These are phyloP conservation scores for Myotis findleyi DNA, from an alignment of 2,797 vertebrate genomes.

Conservation along the genomic window DNA sequence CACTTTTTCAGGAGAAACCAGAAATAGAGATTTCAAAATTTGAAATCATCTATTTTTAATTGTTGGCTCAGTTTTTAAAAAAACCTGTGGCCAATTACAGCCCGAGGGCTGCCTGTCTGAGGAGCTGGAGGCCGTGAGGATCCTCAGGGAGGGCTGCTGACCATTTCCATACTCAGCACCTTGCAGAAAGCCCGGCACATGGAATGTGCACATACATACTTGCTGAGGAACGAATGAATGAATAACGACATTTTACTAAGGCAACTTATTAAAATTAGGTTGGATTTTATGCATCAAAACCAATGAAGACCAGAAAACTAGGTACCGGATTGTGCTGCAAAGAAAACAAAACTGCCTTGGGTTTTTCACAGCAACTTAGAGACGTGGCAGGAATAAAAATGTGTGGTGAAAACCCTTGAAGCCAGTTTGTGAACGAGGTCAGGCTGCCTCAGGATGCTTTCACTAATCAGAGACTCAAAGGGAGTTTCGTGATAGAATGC, in stretches of 20 bases:
- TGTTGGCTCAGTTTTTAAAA: neutral
- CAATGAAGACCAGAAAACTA: neutral
- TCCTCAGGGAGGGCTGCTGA: neutral
- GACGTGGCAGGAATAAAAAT: neutral
- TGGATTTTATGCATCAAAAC: constrained; percentile 1
- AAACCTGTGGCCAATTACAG: neutral
- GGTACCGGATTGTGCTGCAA: neutral
- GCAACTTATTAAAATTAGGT: constrained; percentile 15
- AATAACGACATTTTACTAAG: neutral
- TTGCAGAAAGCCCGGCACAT: neutral
- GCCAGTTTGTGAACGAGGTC: neutral
- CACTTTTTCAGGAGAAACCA: neutral
- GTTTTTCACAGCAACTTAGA: neutral
- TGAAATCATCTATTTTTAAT: constrained; percentile 1
- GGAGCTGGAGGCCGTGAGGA: rapidly evolving
- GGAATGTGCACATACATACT: rapidly evolving
- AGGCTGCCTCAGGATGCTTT: neutral
- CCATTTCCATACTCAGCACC: rapidly evolving
- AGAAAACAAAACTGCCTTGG: neutral
- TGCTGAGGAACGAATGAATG: neutral
- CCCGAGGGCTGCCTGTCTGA: neutral
- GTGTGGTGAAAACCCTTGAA: neutral
- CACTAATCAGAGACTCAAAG: neutral
- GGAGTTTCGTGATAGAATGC: neutral
- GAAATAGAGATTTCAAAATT: neutral